A percentile compares a stretch with the other conserved stretches of the same genome.
Conservation (phyloP, 2,888 invertebrate species). For the Steinernema scapterisci region DNA sequence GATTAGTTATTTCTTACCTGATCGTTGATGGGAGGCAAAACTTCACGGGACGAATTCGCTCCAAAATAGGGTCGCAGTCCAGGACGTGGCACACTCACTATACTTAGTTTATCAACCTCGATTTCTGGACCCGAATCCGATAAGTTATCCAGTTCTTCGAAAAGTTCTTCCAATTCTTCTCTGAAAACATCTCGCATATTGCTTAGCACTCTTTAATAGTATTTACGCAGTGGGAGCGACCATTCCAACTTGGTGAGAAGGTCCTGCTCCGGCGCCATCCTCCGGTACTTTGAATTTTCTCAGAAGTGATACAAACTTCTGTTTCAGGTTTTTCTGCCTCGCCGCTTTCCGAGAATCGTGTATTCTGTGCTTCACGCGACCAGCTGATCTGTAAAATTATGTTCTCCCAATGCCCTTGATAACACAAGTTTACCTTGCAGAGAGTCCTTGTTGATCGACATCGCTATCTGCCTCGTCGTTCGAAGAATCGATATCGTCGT, state of each 20-base stretch:
- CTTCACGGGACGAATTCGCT: conserved; percentile 34
- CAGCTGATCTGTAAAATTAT: conserved; percentile 16
- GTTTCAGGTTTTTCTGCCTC: conserved; percentile 79
- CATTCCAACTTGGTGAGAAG: background rate
- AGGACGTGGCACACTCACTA: conserved; percentile 62
- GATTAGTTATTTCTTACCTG: background rate
- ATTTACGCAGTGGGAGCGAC: background rate
- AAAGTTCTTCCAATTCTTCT: conserved; percentile 61
- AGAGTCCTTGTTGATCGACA: conserved; percentile 18
- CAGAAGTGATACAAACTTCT: conserved; percentile 91
- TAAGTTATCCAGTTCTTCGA: conserved; percentile 92
- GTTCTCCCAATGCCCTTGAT: background rate
- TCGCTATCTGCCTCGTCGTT: conserved; percentile 24
- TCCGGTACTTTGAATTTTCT: conserved; percentile 79
- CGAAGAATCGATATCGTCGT: conserved; percentile 15
- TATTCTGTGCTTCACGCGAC: conserved; percentile 20
- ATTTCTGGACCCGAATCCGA: conserved; percentile 82
- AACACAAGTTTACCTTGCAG: conserved; percentile 33
- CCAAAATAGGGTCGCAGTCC: conserved; percentile 58
- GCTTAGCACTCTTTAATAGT: background rate
- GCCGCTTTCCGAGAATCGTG: conserved; percentile 43
- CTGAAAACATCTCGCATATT: background rate
- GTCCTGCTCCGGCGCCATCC: conserved; percentile 71
- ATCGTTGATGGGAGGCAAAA: conserved; percentile 47
- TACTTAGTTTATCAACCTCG: conserved; percentile 57